Evolutionary conservation across 2,113 vertebrate species (phyloP).

Genomic region (Brachirus orientalis): DNA sequence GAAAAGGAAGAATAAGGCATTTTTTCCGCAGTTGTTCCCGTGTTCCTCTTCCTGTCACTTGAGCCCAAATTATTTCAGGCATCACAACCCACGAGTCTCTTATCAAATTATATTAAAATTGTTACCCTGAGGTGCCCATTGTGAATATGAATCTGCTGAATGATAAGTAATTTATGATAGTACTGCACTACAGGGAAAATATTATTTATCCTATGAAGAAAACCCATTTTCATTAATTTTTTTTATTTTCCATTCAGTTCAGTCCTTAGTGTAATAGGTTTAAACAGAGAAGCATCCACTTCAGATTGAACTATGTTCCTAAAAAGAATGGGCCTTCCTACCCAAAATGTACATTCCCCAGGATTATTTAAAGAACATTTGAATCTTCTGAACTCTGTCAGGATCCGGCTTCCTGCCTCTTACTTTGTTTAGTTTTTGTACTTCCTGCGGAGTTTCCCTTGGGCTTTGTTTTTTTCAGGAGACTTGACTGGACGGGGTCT

Average conservation of each 20-base stretch:
- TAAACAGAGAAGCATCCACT: not conserved
- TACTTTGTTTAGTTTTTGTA: too few species aligned
- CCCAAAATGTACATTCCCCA: too few species aligned
- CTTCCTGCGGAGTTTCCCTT: too few species aligned
- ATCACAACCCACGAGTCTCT: slow-evolving; percentile 75
- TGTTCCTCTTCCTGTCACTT: slow-evolving; percentile 54
- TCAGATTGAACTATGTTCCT: not conserved
- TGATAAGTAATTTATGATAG: slow-evolving; percentile 65
- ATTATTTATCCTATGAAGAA: slow-evolving; percentile 39
- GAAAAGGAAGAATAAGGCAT: slow-evolving; percentile 36
- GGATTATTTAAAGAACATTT: too few species aligned
- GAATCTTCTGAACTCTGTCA: too few species aligned
- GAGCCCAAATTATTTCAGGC: slow-evolving; percentile 81
- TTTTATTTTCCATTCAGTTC: slow-evolving; percentile 22
- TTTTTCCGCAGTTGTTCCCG: slow-evolving; percentile 14
- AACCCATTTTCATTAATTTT: slow-evolving; percentile 32
- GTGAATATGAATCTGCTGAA: slow-evolving; percentile 72
- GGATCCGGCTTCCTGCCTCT: too few species aligned
- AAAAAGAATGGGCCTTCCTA: too few species aligned
- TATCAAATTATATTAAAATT: slow-evolving; percentile 80
- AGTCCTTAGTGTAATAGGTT: slow-evolving; percentile 11
- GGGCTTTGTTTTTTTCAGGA: too few species aligned
- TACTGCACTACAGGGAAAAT: slow-evolving; percentile 32
- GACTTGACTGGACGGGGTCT: too few species aligned
- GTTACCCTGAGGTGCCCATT: slow-evolving; percentile 73